Percentiles rank a stretch among this genome's conserved stretches.
Conservation (phyloP, 2,888 invertebrate species). For the Pseudanteris insignis region DNA sequence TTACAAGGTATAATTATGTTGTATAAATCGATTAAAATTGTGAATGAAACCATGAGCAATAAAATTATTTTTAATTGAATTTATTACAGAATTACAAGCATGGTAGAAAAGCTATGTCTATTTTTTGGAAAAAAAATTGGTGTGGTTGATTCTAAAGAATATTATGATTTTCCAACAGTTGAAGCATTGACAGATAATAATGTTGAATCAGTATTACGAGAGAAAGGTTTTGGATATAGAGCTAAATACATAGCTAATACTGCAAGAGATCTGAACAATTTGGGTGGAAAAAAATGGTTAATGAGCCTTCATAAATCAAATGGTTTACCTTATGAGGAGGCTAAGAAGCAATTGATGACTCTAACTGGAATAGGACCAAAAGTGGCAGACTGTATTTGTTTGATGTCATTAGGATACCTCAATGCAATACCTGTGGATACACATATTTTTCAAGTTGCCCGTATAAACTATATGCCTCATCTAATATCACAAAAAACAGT, state of each 20-base stretch:
- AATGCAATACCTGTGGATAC: slow-evolving; percentile 95
- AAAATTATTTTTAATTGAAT: slow-evolving; percentile 5
- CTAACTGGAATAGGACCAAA: slow-evolving; percentile 94
- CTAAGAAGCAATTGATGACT: slow-evolving; percentile 77
- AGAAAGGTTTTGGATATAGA: slow-evolving; percentile 86
- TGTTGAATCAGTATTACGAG: slow-evolving; percentile 78
- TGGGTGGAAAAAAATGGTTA: slow-evolving; percentile 81
- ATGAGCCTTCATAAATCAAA: slow-evolving; percentile 69
- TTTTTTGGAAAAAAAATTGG: slow-evolving; percentile 84
- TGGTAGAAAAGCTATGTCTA: slow-evolving; percentile 89
- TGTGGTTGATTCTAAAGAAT: slow-evolving; percentile 72
- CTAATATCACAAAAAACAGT: slow-evolving; percentile 79
- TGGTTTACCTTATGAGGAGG: slow-evolving; percentile 75
- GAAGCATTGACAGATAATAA: slow-evolving; percentile 70
- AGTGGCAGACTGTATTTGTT: slow-evolving; percentile 96
- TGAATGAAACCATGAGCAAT: no score
- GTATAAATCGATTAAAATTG: slow-evolving; percentile 13
- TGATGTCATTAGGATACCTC: slow-evolving; percentile 93
- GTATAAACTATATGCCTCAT: slow-evolving; percentile 81
- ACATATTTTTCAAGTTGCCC: slow-evolving; percentile 92
- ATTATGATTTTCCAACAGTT: slow-evolving; percentile 85
- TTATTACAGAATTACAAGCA: slow-evolving; percentile 78
- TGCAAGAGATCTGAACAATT: slow-evolving; percentile 74
- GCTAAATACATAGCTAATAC: slow-evolving; percentile 85
- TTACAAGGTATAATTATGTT: slow-evolving; percentile 73